Percentiles rank a stretch among this genome's conserved stretches.
Evolutionary conservation across 35 echinoderm and acorn worm species (phyloP).

Genomic region (Acanthaster planci): DNA sequence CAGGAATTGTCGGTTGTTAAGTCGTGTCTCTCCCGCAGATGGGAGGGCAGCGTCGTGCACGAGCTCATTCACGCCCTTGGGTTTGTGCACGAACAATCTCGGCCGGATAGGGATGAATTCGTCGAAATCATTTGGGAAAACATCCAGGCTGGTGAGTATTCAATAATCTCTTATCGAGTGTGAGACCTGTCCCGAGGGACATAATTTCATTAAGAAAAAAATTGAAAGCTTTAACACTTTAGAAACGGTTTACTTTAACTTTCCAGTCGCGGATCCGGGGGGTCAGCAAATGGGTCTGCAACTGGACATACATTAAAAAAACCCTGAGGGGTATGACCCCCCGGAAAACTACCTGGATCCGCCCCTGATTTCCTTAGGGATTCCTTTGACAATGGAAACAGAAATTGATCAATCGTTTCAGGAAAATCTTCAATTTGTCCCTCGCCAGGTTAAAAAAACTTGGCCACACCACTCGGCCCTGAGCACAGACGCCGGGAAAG

Average conservation of each 20-base stretch:
- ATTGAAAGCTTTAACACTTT: not conserved
- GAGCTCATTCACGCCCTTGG: constrained; percentile 90
- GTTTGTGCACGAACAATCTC: constrained; percentile 83
- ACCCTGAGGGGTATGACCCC: too few relatives aligned
- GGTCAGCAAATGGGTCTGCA: not conserved
- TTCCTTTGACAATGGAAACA: too few relatives aligned
- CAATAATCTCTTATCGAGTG: not conserved
- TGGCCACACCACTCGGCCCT: too few relatives aligned
- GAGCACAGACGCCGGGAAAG: too few relatives aligned
- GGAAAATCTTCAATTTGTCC: too few relatives aligned
- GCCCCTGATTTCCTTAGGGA: too few relatives aligned
- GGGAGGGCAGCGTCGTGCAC: constrained; percentile 81
- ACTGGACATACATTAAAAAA: too few relatives aligned
- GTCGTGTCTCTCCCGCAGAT: constrained; percentile 56
- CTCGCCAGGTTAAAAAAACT: too few relatives aligned
- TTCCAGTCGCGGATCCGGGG: not conserved
- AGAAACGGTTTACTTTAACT: not conserved
- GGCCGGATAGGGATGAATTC: constrained; percentile 69
- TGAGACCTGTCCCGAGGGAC: not conserved
- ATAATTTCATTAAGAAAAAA: not conserved
- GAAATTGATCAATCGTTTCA: too few relatives aligned
- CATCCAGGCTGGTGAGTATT: constrained; percentile 53
- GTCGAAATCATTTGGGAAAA: constrained; percentile 84
- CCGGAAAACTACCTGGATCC: too few relatives aligned
- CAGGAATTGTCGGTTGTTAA: constrained; percentile 64